These are phyloP conservation scores for Zoroaster sp. DNA, from an alignment of 53 echinoderm and acorn worm genomes.

Conservation along the genomic window DNA sequence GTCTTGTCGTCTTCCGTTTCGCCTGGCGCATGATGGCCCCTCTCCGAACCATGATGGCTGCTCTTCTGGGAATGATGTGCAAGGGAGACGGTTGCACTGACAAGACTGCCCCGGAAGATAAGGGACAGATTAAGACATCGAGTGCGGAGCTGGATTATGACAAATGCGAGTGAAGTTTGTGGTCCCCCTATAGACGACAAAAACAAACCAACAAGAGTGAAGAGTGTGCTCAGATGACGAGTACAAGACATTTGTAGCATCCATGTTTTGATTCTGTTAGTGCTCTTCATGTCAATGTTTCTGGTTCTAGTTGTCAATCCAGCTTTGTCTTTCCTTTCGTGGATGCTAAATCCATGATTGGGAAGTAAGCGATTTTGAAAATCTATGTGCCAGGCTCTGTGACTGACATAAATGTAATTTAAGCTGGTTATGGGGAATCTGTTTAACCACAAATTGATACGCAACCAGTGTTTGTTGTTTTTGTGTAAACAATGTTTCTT, in stretches of 20 bases:
- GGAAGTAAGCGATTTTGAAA: too few species aligned
- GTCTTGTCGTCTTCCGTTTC: conserved; percentile 12
- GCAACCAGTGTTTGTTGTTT: too few species aligned
- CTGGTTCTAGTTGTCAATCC: conserved; percentile 22
- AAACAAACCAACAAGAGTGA: too few species aligned
- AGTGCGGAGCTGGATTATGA: too few species aligned
- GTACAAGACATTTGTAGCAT: background rate
- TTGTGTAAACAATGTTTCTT: too few species aligned
- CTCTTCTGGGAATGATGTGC: background rate
- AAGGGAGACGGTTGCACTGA: background rate
- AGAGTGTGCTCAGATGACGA: background rate
- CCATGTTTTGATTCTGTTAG: background rate
- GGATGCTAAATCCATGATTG: background rate
- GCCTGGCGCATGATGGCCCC: conserved; percentile 23
- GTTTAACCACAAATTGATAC: too few species aligned
- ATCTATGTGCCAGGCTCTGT: too few species aligned
- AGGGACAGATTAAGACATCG: background rate
- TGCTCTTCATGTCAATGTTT: conserved; percentile 4
- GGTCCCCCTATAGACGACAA: conserved; percentile 13
- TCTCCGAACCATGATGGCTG: too few species aligned
- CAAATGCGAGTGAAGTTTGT: background rate
- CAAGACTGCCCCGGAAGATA: background rate
- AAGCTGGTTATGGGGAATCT: too few species aligned
- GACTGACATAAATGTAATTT: too few species aligned
- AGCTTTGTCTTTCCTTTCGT: background rate